Percentiles rank a stretch among this genome's conserved stretches.
phyloP scores from a whole-genome alignment of 2,113 vertebrate species.

The Laticauda laticaudata region DNA sequence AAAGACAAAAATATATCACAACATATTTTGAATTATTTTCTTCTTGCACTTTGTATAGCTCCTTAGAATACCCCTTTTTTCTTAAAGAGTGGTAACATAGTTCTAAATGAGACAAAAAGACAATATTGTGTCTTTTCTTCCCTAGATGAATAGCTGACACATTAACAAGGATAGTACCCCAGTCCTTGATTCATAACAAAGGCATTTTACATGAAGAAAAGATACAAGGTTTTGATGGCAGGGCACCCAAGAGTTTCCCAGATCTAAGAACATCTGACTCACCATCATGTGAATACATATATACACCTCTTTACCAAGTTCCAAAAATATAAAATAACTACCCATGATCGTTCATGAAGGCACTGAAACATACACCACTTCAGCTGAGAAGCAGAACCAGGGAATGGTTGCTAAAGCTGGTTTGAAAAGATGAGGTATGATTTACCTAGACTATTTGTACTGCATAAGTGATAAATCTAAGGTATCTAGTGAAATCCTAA shows the following conservation, averaged over 20 bases:
- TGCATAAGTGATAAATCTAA: background rate
- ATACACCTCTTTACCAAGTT: background rate
- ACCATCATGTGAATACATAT: background rate
- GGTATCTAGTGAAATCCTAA: background rate
- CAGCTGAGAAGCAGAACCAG: background rate
- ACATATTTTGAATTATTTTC: background rate
- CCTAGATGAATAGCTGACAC: constrained; percentile 49
- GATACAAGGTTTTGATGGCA: background rate
- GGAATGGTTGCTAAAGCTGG: background rate
- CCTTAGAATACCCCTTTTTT: background rate
- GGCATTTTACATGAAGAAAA: constrained; percentile 16
- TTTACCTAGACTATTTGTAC: background rate
- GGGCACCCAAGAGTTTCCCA: background rate
- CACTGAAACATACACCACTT: background rate
- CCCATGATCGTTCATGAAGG: background rate
- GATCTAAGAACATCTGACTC: background rate
- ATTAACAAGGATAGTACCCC: constrained; percentile 35
- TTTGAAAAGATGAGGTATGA: background rate
- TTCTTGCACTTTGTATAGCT: background rate
- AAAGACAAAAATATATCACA: background rate
- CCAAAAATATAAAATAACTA: background rate
- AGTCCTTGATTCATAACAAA: constrained; percentile 55
- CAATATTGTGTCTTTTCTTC: constrained; percentile 23
- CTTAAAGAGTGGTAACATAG: constrained; percentile 45
- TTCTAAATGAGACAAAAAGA: constrained; percentile 39